Evolutionary conservation across 2,113 vertebrate species (phyloP).

Genomic region (Todiramphus saurophagus): DNA sequence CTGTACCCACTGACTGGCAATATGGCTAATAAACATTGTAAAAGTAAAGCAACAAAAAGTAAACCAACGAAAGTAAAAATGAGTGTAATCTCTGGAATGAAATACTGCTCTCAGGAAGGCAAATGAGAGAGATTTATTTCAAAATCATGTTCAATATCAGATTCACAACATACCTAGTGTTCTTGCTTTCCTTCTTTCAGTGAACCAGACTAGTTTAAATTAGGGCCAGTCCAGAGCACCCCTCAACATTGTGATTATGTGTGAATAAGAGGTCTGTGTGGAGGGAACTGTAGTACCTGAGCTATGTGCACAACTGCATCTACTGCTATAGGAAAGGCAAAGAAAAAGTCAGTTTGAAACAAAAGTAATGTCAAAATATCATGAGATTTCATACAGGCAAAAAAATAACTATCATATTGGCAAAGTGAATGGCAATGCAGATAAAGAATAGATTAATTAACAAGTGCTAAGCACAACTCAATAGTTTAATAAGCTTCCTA

Average conservation of each 20-base stretch:
- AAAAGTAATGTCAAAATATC: background rate
- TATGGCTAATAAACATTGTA: constrained; percentile 11
- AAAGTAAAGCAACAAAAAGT: constrained; percentile 1
- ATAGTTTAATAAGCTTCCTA: background rate
- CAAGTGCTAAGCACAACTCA: background rate
- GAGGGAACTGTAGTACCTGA: background rate
- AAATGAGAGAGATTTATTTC: background rate
- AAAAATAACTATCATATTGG: background rate
- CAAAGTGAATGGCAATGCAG: background rate
- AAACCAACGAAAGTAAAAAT: constrained; percentile 4
- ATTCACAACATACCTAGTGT: background rate
- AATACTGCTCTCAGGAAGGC: background rate
- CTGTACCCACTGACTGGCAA: constrained; percentile 10
- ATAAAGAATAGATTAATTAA: constrained; percentile 21
- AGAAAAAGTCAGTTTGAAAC: background rate
- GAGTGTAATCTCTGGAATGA: background rate
- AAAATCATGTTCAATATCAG: background rate
- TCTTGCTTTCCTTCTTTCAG: background rate
- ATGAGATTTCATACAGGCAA: background rate
- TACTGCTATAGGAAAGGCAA: background rate
- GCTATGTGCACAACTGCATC: background rate
- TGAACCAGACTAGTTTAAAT: background rate
- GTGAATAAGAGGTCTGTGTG: background rate
- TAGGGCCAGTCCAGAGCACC: background rate
- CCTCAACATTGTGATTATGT: background rate